Evolutionary conservation across 2,888 invertebrate species (phyloP).

Genomic region (Neoascia interrupta): DNA sequence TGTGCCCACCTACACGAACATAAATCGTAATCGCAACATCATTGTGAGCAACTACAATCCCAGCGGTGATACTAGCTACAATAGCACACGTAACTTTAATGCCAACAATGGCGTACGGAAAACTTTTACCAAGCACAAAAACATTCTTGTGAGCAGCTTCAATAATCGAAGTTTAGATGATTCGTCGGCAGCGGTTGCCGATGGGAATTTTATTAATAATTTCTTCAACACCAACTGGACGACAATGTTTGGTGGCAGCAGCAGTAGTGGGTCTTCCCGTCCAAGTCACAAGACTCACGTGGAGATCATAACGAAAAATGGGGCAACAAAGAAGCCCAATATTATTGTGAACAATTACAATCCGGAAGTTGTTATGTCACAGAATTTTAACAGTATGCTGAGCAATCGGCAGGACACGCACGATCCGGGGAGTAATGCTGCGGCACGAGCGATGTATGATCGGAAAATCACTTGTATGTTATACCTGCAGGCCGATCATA

Average conservation of each 20-base stretch:
- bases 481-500: conserved; percentile 97
- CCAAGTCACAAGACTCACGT: conserved; percentile 86
- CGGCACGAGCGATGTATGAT: conserved; percentile 81
- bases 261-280: conserved; percentile 77
- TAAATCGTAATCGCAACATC: conserved; percentile 77
- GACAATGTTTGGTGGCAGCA: conserved; percentile 72
- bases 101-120: conserved; percentile 74
- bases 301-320: conserved; percentile 84
- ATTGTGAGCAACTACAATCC: conserved; percentile 79
- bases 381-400: conserved; percentile 77
- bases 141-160: conserved; percentile 76
- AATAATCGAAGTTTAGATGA: conserved; percentile 59
- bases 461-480: conserved; percentile 96
- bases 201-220: conserved; percentile 73
- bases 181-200: conserved; percentile 31
- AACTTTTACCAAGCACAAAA: conserved; percentile 78
- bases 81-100: conserved; percentile 71
- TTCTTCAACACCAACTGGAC: conserved; percentile 78
- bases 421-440: conserved; percentile 72
- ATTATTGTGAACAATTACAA: conserved; percentile 83
- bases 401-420: conserved; percentile 73
- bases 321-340: conserved; percentile 83
- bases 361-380: conserved; percentile 78
- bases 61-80: conserved; percentile 74
- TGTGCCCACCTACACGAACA: conserved; percentile 68